Percentiles rank a stretch among this genome's conserved stretches.
Conservation (phyloP, 2,888 invertebrate species). For the Amaurobius ferox region DNA sequence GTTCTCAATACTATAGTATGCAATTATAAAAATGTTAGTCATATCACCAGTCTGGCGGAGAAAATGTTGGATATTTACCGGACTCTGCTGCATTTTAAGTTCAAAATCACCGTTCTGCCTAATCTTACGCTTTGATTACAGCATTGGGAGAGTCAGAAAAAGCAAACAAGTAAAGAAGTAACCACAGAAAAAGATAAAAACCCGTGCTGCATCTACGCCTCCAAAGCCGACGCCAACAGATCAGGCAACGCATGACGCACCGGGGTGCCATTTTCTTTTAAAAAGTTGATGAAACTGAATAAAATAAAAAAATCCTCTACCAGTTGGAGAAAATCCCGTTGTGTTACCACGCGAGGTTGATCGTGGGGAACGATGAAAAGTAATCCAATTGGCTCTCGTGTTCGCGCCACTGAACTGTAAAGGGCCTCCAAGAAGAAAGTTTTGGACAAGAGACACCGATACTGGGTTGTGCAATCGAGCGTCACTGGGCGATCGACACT, state of each 20-base stretch:
- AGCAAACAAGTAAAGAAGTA: not conserved
- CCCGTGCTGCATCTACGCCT: not conserved
- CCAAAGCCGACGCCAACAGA: not conserved
- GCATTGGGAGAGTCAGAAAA: not conserved
- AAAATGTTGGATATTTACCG: too few relatives aligned
- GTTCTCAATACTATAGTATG: too few relatives aligned
- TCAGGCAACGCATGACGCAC: slow-evolving; percentile 8
- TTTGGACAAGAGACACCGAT: slow-evolving; percentile 26
- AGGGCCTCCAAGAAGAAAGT: not conserved
- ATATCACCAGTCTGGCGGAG: too few relatives aligned
- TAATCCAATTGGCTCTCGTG: slow-evolving; percentile 14
- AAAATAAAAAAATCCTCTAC: not conserved
- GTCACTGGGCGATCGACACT: not conserved
- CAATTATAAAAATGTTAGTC: too few relatives aligned
- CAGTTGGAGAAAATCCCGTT: slow-evolving; percentile 32
- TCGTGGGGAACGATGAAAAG: slow-evolving; percentile 20
- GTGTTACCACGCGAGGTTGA: slow-evolving; percentile 9
- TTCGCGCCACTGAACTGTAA: slow-evolving; percentile 7
- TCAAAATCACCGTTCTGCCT: too few relatives aligned
- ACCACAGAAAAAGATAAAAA: not conserved
- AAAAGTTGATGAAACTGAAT: not conserved
- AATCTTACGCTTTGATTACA: too few relatives aligned
- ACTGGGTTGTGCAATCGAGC: slow-evolving; percentile 33
- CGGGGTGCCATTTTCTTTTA: slow-evolving; percentile 5
- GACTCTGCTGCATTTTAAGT: too few relatives aligned